A percentile compares a stretch with the other conserved stretches of the same genome.
phyloP scores from a whole-genome alignment of 2,888 invertebrate genomes.

The Meandrusa payeni region DNA sequence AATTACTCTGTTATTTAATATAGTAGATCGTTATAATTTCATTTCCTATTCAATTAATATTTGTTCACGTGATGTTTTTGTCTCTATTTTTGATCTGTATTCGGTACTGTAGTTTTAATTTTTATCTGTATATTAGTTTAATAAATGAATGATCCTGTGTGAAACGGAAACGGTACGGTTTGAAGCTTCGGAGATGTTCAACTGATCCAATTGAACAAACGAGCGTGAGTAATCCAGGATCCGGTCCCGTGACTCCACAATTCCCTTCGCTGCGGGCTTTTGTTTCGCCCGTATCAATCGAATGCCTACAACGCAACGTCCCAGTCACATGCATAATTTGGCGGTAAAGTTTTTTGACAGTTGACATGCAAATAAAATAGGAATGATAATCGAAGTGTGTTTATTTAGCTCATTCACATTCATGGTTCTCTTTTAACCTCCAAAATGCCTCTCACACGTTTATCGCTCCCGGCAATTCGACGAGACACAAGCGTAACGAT shows the following conservation, averaged over 20 bases:
- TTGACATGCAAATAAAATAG: too few species aligned
- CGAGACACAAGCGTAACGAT: constrained; percentile 68
- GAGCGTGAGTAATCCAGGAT: constrained; percentile 66
- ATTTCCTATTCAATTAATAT: too few species aligned
- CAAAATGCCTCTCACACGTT: constrained; percentile 41
- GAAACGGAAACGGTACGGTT: constrained; percentile 65
- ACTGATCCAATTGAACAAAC: constrained; percentile 68
- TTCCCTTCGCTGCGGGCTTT: constrained; percentile 37
- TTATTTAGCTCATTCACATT: too few species aligned
- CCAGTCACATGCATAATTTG: too few species aligned
- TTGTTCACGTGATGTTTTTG: too few species aligned
- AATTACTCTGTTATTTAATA: constrained; percentile 15
- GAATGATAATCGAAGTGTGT: too few species aligned
- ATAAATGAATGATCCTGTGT: too few species aligned
- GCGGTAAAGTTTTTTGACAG: too few species aligned
- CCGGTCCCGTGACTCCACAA: constrained; percentile 63
- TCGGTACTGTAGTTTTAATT: too few species aligned
- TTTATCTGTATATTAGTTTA: too few species aligned
- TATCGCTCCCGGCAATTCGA: constrained; percentile 56
- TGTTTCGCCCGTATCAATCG: constrained; percentile 19
- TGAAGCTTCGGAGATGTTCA: constrained; percentile 57
- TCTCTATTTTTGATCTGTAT: too few species aligned
- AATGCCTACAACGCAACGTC: not conserved
- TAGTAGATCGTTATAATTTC: too few species aligned
- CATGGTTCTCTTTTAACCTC: constrained; percentile 23